Evolutionary conservation across 2,888 invertebrate genomes (phyloP).

Genomic region (Ennomos fuscantarius): DNA sequence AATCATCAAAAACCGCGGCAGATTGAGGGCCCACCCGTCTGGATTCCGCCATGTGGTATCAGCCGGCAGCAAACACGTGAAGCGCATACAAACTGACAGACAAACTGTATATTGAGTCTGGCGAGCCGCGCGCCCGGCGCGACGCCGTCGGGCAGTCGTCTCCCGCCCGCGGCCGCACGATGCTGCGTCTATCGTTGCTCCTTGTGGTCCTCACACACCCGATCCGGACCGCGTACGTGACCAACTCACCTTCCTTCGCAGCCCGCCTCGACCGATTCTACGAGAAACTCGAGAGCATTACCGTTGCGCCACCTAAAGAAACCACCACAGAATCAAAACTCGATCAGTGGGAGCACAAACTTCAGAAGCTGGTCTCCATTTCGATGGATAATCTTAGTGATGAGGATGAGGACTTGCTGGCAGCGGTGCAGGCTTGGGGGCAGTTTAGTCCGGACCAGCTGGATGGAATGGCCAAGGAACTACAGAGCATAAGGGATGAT

Average conservation of each 20-base stretch:
- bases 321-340: conserved; percentile 41
- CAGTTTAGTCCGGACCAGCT: conserved; percentile 65
- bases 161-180: conserved; percentile 59
- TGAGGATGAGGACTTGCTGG: conserved; percentile 70
- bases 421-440: conserved; percentile 69
- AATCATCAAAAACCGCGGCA: conserved; percentile 26
- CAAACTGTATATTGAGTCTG: background rate
- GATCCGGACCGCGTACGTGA: conserved; percentile 64
- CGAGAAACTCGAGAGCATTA: conserved; percentile 68
- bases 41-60: conserved; percentile 24
- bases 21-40: conserved; percentile 2
- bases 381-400: conserved; percentile 57
- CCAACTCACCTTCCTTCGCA: conserved; percentile 63
- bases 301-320: conserved; percentile 46
- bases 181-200: conserved; percentile 63
- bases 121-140: background rate
- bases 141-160: conserved; percentile 51
- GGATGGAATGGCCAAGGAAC: conserved; percentile 62
- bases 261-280: conserved; percentile 64
- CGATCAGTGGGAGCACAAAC: conserved; percentile 62
- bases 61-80: conserved; percentile 2
- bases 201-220: conserved; percentile 59
- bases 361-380: conserved; percentile 66
- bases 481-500: conserved; percentile 60
- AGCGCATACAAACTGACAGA: background rate